A percentile compares a stretch with the other conserved stretches of the same genome.
Conservation (phyloP, 2,113 vertebrate genomes). For the Alouatta palliata region DNA sequence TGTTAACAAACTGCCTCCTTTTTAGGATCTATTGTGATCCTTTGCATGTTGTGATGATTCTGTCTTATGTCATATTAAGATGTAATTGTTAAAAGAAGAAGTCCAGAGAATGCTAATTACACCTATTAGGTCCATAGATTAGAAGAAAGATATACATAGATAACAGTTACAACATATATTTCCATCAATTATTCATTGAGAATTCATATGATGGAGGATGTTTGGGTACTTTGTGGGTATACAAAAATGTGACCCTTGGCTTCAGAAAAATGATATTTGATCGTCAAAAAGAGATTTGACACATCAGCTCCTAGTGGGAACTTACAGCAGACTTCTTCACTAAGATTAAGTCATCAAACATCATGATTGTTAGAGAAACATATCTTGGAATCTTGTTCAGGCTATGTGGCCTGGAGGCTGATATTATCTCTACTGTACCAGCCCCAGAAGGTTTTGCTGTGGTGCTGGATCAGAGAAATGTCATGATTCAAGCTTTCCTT, state of each 20-base stretch:
- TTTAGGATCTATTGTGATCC: conserved; percentile 28
- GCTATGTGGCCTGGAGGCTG: background rate
- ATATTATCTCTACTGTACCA: conserved; percentile 41
- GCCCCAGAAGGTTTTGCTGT: background rate
- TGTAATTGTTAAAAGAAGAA: conserved; percentile 17
- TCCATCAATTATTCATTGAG: conserved; percentile 20
- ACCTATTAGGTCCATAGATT: conserved; percentile 20
- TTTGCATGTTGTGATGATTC: background rate
- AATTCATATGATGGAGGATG: background rate
- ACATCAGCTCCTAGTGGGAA: conserved; percentile 8
- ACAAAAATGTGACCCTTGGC: conserved; percentile 4
- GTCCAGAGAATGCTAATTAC: conserved; percentile 22
- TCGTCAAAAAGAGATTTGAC: conserved; percentile 9
- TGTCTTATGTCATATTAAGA: conserved; percentile 31
- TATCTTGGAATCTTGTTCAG: conserved; percentile 48
- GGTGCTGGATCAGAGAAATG: conserved; percentile 18
- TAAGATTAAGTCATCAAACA: conserved; percentile 58
- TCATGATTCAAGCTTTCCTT: conserved; percentile 57
- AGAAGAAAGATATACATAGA: conserved; percentile 2
- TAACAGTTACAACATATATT: background rate
- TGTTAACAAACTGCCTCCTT: background rate
- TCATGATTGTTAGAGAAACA: conserved; percentile 39
- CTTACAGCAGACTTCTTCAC: conserved; percentile 27
- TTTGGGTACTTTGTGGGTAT: conserved; percentile 6
- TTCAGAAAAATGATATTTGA: conserved; percentile 26